phyloP scores from a whole-genome alignment of 2,797 vertebrate genomes.

The Malurus splendens region DNA sequence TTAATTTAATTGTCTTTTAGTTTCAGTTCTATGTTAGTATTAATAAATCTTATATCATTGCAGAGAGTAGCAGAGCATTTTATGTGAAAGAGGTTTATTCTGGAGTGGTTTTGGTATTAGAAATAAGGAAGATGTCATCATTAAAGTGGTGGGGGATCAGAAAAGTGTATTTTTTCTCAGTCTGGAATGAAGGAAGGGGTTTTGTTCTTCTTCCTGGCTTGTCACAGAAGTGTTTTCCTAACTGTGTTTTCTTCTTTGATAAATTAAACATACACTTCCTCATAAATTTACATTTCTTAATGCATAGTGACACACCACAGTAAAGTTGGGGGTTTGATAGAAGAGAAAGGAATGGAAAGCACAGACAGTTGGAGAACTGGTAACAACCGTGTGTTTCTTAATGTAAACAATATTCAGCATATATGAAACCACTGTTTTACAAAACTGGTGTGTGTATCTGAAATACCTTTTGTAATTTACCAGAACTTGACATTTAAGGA shows the following conservation, averaged over 20 bases:
- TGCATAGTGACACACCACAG: not conserved
- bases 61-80: not conserved
- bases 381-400: not conserved
- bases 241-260: not conserved
- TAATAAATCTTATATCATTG: not conserved
- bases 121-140: not conserved
- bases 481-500: not conserved
- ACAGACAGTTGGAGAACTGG: not conserved
- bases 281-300: accelerated
- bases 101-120: not conserved
- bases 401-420: not conserved
- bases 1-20: not conserved
- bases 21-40: not conserved
- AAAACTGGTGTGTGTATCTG: not conserved
- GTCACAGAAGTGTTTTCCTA: not conserved
- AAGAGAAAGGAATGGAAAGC: not conserved
- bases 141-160: not conserved
- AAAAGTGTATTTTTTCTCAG: not conserved
- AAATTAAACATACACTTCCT: not conserved
- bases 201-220: not conserved
- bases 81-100: not conserved
- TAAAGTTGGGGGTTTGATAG: not conserved
- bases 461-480: not conserved
- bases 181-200: not conserved
- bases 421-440: not conserved